Base-by-base conservation (phyloP, 2,113 vertebrate species). In the Accipiter virgatus region DNA sequence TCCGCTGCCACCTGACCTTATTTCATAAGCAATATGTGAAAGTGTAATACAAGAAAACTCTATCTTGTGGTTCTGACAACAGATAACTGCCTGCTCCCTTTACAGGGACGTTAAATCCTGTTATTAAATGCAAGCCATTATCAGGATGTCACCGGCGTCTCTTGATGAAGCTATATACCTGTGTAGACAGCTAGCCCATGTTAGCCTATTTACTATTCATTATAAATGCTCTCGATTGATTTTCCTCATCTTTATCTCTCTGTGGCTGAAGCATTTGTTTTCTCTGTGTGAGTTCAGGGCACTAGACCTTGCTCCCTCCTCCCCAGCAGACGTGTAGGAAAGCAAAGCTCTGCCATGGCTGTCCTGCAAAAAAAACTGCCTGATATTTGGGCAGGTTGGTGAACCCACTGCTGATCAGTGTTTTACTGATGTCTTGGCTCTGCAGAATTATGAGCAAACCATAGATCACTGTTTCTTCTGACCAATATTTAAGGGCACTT, bases 61-160 rank as follows among this genome's bases (percentile, higher is more conserved):
- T 50, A 9, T 42, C 71, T 86, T 0, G 0, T 4, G 2, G 27
- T 34, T 65, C 79, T 74, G 92, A 66, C 75, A 77, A 36, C n/a
- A 86, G 77, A 31, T 21, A 38, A 58, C 85, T 81, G 71, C 56
- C 87, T 34, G 71, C 79, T 88, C 50, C 62, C 74, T 86, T 94
- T 14, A 22, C 1, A 0, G 32, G 67, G 82, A 42, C 1, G 6
- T 86, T 93, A 81, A 92, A 95, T 86, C 63, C 59, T 92, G 75
- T 81, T 94, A 81, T 71, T 92, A 97, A 94, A 92, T 25, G 29
- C 81, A 86, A 72, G 75, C 82, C 80, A 74, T 92, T 96, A 86
- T 71, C 40, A 3, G 79, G 63, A 66, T 88, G 88, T 83, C 82
- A 67, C 16, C 3, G 0, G 32, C 6, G 0, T 25, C 85, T 55